These are phyloP conservation scores for Lithophane semibrunnea DNA, from an alignment of 2,888 invertebrate species.

Conservation along the genomic window DNA sequence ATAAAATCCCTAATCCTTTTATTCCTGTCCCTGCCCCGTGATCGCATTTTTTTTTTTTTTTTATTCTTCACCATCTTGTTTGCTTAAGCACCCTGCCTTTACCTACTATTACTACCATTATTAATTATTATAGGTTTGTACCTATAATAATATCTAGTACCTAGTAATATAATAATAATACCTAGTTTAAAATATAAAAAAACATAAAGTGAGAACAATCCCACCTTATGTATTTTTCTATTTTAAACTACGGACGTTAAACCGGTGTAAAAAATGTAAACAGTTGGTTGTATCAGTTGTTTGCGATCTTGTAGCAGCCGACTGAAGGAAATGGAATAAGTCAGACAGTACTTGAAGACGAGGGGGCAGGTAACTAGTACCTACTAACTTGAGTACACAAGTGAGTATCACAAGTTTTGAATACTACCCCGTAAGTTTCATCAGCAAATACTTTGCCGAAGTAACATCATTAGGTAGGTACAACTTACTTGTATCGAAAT, in stretches of 20 bases:
- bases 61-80: background rate
- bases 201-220: too few relatives aligned
- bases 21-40: background rate
- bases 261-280: conserved; percentile 34
- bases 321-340: conserved; percentile 57
- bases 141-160: too few relatives aligned
- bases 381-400: conserved; percentile 48
- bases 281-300: conserved; percentile 47
- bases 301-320: conserved; percentile 42
- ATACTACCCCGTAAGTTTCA: conserved; percentile 39
- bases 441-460: conserved; percentile 43
- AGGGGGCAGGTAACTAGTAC: conserved; percentile 47
- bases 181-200: too few relatives aligned
- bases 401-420: conserved; percentile 49
- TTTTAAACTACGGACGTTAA: background rate
- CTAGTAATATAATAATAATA: too few relatives aligned
- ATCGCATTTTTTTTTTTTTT: background rate
- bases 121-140: too few relatives aligned
- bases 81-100: background rate
- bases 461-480: conserved; percentile 19
- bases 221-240: background rate
- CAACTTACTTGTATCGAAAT: conserved; percentile 30
- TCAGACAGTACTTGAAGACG: conserved; percentile 41
- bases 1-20: background rate
- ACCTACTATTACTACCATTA: too few relatives aligned